Base-by-base conservation (phyloP, 2,797 vertebrate species). In the Pangasius larnaudii region DNA sequence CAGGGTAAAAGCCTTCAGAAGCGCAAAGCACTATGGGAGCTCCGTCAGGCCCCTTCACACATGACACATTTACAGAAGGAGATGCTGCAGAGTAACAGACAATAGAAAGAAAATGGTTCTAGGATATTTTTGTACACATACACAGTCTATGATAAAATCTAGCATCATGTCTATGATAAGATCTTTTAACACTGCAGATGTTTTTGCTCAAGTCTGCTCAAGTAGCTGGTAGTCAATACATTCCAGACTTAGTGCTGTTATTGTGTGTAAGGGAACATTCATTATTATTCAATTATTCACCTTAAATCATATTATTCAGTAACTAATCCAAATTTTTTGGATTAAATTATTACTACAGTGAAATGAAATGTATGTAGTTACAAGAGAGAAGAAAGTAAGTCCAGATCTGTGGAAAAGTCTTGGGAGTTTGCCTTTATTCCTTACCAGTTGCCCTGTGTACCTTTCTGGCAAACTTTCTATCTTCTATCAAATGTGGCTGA, bases 1-100 rank as follows among this genome's bases (percentile, higher is more conserved):
- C 72, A 1, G 75, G 49, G 46, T 74, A 87, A 87, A 75, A 88
- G 24, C 79, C 30, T 2, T 74, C 72, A 80, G 71, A 79, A 16
- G 71, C 24, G 19, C 89, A 87, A 51, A 91, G 56, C 16, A 90
- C 22, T n/a, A 9, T 58, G 61, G 24, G 2, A 67, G 19, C 49
- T 74, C 78, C 83, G 10, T 80, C 61, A 67, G 78, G 5, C 56
- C 56, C 33, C 18, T 53, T 79, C 49, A 39, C 61, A 86, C 90
- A 91, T 39, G 71, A 85, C 49, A 88, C 46, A 59, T 83, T 87
- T 33, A 91, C 74, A 10, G 30, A 0, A 8, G 87, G 90, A 84
- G 0, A 18, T 27, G 83, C 89, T 88, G 71, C 1, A 56, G 30
- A 61, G 51, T 27, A 53, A 53, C 51, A 59, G 24, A 80, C 3